phyloP scores from a whole-genome alignment of 2,797 vertebrate genomes.

The Emydoidea blandingii region DNA sequence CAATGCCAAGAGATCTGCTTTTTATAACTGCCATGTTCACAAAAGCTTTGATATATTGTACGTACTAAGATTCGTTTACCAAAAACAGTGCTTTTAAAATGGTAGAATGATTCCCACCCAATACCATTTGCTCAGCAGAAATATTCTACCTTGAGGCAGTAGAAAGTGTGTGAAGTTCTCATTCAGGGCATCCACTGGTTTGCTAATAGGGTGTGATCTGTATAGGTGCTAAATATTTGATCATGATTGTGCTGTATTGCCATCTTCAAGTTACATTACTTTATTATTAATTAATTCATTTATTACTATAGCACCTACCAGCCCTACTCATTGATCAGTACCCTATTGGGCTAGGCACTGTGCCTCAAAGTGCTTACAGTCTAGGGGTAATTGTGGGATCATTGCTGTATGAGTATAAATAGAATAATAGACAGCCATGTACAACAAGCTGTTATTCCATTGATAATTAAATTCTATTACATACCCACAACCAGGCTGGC shows the following conservation, averaged over 20 bases:
- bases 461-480: background rate
- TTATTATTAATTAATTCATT: background rate
- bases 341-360: background rate
- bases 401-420: background rate
- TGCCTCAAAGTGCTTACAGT: background rate
- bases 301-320: background rate
- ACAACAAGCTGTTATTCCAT: background rate
- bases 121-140: fast-evolving
- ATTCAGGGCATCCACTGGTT: background rate
- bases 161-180: background rate
- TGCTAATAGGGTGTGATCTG: background rate
- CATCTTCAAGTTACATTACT: background rate
- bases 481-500: background rate
- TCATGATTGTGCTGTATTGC: background rate
- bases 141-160: background rate
- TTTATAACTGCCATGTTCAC: background rate
- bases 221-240: background rate
- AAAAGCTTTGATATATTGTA: background rate
- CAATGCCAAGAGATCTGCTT: background rate
- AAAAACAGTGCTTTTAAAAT: fast-evolving
- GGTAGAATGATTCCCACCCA: fast-evolving
- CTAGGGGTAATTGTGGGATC: background rate
- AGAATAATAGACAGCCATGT: background rate
- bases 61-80: background rate
- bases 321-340: background rate